phyloP scores from a whole-genome alignment of 2,888 invertebrate species.

The Cecidostiba fungosa region DNA sequence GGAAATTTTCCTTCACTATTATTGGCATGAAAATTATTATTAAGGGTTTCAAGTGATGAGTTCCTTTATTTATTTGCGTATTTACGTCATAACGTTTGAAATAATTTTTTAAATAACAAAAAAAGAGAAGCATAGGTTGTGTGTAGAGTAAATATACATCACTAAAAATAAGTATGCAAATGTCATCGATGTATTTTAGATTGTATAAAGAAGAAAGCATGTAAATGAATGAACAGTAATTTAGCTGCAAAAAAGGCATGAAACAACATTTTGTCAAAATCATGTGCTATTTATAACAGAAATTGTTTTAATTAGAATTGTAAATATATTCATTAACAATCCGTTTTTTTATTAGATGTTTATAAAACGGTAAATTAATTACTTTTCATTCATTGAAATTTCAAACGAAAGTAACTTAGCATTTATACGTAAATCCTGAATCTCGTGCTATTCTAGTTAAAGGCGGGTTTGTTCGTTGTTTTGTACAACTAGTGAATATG shows the following conservation, averaged over 20 bases:
- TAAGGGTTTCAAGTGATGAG: slow-evolving; percentile 10
- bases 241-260: slow-evolving; percentile 10
- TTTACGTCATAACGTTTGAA: slow-evolving; percentile 11
- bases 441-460: slow-evolving; percentile 14
- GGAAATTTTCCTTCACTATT: slow-evolving; percentile 16
- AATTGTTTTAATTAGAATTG: background rate
- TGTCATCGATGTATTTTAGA: background rate
- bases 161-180: background rate
- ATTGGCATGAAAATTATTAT: slow-evolving; percentile 17
- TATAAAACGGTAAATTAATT: slow-evolving; percentile 13
- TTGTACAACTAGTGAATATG: background rate
- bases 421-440: slow-evolving; percentile 29
- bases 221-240: slow-evolving; percentile 51
- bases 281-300: background rate
- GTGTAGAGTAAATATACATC: slow-evolving; percentile 28
- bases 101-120: slow-evolving; percentile 4
- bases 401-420: background rate
- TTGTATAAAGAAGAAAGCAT: background rate
- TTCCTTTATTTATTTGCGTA: slow-evolving; percentile 20
- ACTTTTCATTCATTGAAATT: slow-evolving; percentile 44
- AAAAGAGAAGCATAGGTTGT: slow-evolving; percentile 12
- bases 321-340: background rate
- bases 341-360: background rate
- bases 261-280: background rate
- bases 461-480: slow-evolving; percentile 1